Percentiles rank a stretch among this genome's conserved stretches.
Conservation (phyloP, 2,797 vertebrate species). For the Platalea minor region DNA sequence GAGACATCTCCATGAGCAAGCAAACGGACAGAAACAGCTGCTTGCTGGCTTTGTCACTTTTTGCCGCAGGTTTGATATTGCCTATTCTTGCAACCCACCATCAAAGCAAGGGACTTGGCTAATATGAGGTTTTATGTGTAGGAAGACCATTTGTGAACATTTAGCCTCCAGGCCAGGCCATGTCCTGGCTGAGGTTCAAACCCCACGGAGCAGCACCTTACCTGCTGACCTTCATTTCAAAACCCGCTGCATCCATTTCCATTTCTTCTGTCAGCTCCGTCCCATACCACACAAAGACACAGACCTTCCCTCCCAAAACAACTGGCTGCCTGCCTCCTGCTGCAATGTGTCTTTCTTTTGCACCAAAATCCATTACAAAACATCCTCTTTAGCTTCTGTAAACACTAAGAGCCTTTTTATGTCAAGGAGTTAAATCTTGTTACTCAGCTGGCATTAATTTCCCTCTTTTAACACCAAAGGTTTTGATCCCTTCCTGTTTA, state of each 20-base stretch:
- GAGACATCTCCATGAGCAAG: not conserved
- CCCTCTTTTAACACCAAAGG: not conserved
- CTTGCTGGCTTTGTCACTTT: not conserved
- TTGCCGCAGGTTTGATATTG: not conserved
- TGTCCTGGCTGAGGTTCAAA: not conserved
- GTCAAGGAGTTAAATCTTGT: conserved; percentile 22
- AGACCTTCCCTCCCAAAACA: not conserved
- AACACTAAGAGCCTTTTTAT: not conserved
- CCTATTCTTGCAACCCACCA: not conserved
- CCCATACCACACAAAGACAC: not conserved
- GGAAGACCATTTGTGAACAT: not conserved
- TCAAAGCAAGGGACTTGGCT: not conserved
- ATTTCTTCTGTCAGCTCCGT: not conserved
- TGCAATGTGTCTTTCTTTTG: not conserved
- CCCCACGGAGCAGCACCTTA: not conserved
- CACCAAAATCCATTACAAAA: not conserved
- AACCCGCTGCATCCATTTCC: not conserved
- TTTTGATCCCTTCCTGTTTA: conserved; percentile 15
- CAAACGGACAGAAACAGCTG: rapidly evolving
- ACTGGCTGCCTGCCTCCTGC: not conserved
- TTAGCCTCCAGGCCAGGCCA: not conserved
- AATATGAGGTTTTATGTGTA: rapidly evolving
- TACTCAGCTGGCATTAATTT: not conserved
- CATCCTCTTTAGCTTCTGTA: not conserved
- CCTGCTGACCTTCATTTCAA: not conserved